These are phyloP conservation scores for Tenebrio molitor DNA, from an alignment of 1,140 invertebrate species.

Conservation along the genomic window DNA sequence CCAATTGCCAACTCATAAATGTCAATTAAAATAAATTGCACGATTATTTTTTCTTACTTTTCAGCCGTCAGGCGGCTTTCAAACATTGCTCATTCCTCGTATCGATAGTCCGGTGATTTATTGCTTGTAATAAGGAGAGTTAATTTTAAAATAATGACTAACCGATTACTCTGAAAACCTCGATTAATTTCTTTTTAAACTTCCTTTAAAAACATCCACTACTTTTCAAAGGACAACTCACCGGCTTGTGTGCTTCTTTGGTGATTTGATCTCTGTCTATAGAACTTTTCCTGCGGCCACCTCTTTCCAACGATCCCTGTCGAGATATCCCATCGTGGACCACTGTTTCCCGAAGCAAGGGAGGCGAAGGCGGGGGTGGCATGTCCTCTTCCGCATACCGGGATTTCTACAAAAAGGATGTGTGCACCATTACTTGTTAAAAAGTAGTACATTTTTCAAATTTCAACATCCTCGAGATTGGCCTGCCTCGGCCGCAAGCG, in stretches of 20 bases:
- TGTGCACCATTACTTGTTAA: no score
- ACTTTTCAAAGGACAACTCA: no score
- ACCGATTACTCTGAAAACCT: neutral
- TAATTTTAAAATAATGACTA: neutral
- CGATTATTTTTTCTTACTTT: constrained; percentile 9
- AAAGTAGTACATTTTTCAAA: no score
- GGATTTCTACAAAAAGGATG: constrained; percentile 68
- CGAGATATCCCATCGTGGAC: constrained; percentile 56
- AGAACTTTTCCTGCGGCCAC: constrained; percentile 55
- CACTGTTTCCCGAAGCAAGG: constrained; percentile 64
- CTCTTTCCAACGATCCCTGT: constrained; percentile 61
- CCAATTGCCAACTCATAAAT: constrained; percentile 30
- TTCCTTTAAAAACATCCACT: neutral
- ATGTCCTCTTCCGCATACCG: constrained; percentile 71
- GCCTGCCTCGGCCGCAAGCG: no score
- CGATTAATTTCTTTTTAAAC: neutral
- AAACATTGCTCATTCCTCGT: constrained; percentile 2
- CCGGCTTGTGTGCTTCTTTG: constrained; percentile 54
- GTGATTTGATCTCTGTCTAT: constrained; percentile 54
- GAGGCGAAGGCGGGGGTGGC: constrained; percentile 71
- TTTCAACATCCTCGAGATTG: no score
- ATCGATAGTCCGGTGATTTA: constrained; percentile 7
- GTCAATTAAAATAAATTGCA: constrained; percentile 36
- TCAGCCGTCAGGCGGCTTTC: neutral
- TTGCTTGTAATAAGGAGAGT: neutral